phyloP scores from a whole-genome alignment of 35 echinoderm and acorn worm genomes.

The Stichopus chloronotus region DNA sequence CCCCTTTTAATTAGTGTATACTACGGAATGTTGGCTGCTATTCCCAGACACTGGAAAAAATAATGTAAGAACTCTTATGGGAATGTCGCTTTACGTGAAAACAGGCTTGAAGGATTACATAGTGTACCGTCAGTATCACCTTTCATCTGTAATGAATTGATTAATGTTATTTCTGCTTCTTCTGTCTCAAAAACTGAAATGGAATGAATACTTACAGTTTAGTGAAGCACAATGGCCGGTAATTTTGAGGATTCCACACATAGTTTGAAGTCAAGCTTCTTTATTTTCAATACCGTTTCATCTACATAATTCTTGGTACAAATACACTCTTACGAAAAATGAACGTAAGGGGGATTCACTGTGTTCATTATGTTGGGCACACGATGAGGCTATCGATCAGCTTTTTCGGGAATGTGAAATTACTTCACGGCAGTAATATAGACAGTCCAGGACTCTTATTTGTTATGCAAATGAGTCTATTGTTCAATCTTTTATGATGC shows the following conservation, averaged over 20 bases:
- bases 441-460: too few species aligned
- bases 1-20: slow-evolving; percentile 3
- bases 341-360: background rate
- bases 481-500: too few species aligned
- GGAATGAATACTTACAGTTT: background rate
- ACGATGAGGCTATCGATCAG: background rate
- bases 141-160: slow-evolving; percentile 7
- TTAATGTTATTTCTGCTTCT: background rate
- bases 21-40: background rate
- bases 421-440: background rate
- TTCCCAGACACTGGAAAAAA: background rate
- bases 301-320: background rate
- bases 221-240: background rate
- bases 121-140: background rate
- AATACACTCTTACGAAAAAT: background rate
- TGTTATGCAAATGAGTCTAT: too few species aligned
- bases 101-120: background rate
- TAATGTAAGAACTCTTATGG: background rate
- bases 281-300: slow-evolving; percentile 22
- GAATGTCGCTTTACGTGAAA: background rate
- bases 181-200: too few species aligned
- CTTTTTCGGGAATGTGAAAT: background rate
- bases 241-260: background rate
- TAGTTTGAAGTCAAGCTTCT: background rate
- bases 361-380: too few species aligned